A percentile compares a stretch with the other conserved stretches of the same genome.
Evolutionary conservation across 2,797 vertebrate species (phyloP).

Genomic region (Esox lucius): DNA sequence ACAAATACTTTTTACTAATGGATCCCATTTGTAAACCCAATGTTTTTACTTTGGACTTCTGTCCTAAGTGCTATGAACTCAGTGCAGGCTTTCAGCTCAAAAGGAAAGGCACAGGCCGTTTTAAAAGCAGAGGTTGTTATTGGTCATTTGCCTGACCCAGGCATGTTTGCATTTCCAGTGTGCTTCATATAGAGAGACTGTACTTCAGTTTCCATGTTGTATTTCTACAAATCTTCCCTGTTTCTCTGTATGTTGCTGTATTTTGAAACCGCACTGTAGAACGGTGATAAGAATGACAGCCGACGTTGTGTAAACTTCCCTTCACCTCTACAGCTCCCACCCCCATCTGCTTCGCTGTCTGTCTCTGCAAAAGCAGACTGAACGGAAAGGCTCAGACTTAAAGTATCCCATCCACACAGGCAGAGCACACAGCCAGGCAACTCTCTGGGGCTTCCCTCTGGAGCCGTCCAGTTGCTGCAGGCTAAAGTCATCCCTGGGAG

Average conservation of each 20-base stretch:
- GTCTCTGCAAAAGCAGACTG: background rate
- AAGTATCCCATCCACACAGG: background rate
- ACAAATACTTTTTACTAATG: background rate
- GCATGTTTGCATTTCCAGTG: background rate
- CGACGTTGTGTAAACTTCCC: background rate
- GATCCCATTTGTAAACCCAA: slow-evolving; percentile 1
- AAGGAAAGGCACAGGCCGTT: background rate
- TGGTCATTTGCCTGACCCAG: background rate
- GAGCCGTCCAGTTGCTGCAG: background rate
- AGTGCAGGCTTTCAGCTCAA: background rate
- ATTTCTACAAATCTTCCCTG: background rate
- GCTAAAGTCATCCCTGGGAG: background rate
- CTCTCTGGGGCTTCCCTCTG: background rate
- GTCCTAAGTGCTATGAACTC: slow-evolving; percentile 1
- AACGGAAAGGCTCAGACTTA: background rate
- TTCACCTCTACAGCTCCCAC: background rate
- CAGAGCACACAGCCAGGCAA: background rate
- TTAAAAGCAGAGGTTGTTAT: background rate
- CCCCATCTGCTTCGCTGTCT: background rate
- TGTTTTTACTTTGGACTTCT: background rate
- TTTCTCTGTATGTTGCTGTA: background rate
- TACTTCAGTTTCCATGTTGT: background rate
- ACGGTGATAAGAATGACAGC: background rate
- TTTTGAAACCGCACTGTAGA: background rate
- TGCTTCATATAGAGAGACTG: background rate